A percentile compares a stretch with the other conserved stretches of the same genome.
phyloP scores from a whole-genome alignment of 2,113 vertebrate species.

The Paradoxurus hermaphroditus region DNA sequence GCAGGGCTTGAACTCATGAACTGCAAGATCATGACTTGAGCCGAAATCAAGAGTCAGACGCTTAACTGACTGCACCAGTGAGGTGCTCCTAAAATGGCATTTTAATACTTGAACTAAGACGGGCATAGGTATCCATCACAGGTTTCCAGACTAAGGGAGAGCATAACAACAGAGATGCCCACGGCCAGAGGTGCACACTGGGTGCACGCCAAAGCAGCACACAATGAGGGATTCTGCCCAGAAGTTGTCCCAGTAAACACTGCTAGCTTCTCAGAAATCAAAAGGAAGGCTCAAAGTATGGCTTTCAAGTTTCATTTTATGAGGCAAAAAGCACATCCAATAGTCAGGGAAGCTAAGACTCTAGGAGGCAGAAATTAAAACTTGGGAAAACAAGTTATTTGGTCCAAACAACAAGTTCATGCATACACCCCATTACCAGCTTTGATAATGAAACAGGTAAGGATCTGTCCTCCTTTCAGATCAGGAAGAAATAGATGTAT shows the following conservation, averaged over 20 bases:
- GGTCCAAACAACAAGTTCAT: background rate
- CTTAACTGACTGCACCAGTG: no score
- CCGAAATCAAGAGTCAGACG: no score
- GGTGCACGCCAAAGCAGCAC: background rate
- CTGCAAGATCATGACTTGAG: no score
- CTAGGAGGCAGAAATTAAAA: background rate
- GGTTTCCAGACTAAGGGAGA: background rate
- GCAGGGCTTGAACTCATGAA: no score
- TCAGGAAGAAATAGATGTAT: background rate
- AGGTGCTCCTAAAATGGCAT: background rate
- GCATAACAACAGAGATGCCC: background rate
- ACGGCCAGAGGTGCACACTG: background rate
- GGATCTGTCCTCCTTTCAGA: background rate
- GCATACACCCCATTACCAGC: background rate
- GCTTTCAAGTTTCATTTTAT: background rate
- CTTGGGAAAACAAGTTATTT: background rate
- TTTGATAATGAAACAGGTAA: background rate
- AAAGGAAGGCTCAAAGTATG: background rate
- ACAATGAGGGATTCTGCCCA: background rate
- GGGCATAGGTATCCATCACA: background rate
- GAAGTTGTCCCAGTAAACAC: background rate
- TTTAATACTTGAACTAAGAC: background rate
- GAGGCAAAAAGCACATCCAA: background rate
- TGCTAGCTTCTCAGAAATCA: background rate
- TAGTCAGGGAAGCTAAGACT: background rate